Percentiles rank a stretch among this genome's conserved stretches.
Conservation (phyloP, 2,113 vertebrate genomes). For the Bufo gargarizans region DNA sequence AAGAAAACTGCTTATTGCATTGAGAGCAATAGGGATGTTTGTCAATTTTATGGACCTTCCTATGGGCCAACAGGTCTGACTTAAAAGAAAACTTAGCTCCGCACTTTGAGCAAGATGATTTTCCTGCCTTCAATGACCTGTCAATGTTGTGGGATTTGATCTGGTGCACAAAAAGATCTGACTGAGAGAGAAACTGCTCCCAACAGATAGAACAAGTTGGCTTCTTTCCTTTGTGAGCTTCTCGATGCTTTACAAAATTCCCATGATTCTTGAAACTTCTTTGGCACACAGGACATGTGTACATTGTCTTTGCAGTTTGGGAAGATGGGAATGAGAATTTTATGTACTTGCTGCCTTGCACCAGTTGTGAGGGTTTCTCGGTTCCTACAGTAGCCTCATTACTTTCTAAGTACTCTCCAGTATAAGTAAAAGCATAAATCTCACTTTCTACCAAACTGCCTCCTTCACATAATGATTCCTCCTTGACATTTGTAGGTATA, state of each 20-base stretch:
- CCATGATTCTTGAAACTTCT: slow-evolving; percentile 66
- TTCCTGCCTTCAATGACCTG: slow-evolving; percentile 65
- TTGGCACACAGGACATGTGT: slow-evolving; percentile 63
- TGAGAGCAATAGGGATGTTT: neutral
- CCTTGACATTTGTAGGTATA: neutral
- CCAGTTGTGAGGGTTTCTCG: neutral
- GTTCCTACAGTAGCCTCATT: neutral
- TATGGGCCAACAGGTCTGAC: neutral
- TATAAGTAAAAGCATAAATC: neutral
- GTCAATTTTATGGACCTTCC: neutral
- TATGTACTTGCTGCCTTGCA: neutral
- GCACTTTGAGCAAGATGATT: slow-evolving; percentile 57
- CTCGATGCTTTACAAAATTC: slow-evolving; percentile 64
- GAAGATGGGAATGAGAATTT: neutral
- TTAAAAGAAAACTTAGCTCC: slow-evolving; percentile 18
- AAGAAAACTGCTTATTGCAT: slow-evolving; percentile 31
- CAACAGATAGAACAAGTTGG: slow-evolving; percentile 65
- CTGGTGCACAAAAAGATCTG: slow-evolving; percentile 67
- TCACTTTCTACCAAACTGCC: neutral
- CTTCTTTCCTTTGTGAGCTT: slow-evolving; percentile 65
- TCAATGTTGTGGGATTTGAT: slow-evolving; percentile 64
- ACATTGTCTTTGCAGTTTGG: neutral
- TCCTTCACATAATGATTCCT: neutral
- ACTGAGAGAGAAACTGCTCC: slow-evolving; percentile 65
- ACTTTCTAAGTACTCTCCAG: slow-evolving; percentile 11